These are phyloP conservation scores for Calliopsis andreniformis DNA, from an alignment of 1,140 invertebrate genomes.

Conservation along the genomic window DNA sequence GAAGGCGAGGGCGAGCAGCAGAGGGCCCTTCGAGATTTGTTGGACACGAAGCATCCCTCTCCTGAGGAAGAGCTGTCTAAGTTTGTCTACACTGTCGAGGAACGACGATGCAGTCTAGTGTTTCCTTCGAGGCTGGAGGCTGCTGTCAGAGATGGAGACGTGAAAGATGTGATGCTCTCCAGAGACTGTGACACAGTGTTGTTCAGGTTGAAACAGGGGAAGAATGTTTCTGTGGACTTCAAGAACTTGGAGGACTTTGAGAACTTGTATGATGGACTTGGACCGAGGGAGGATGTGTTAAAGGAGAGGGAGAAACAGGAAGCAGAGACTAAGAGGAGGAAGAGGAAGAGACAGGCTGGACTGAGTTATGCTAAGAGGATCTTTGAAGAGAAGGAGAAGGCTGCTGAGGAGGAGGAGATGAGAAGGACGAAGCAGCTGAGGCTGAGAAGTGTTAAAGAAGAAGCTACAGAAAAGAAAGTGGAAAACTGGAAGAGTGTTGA, in stretches of 20 bases:
- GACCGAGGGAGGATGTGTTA: constrained; percentile 84
- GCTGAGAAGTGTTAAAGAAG: constrained; percentile 79
- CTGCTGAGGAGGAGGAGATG: constrained; percentile 83
- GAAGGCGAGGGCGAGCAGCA: constrained; percentile 86
- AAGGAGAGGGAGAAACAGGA: constrained; percentile 84
- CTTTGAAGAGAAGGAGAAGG: constrained; percentile 89
- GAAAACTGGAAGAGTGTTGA: constrained; percentile 68
- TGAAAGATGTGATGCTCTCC: constrained; percentile 88
- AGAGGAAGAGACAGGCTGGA: constrained; percentile 83
- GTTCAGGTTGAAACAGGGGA: constrained; percentile 87
- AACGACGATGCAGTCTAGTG: constrained; percentile 88
- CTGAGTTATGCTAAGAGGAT: constrained; percentile 85
- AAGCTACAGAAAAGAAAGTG: constrained; percentile 58
- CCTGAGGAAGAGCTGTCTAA: constrained; percentile 82
- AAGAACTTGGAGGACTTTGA: constrained; percentile 84
- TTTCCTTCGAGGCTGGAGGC: constrained; percentile 88
- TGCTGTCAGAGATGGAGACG: constrained; percentile 88
- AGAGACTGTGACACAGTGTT: constrained; percentile 88
- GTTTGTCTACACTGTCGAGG: constrained; percentile 89
- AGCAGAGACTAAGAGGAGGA: constrained; percentile 82
- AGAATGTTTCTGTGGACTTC: constrained; percentile 87
- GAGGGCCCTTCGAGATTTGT: constrained; percentile 83
- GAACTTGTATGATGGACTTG: constrained; percentile 85
- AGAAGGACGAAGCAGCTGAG: constrained; percentile 81
- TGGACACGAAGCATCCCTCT: constrained; percentile 83